A percentile compares a stretch with the other conserved stretches of the same genome.
Conservation (phyloP, 2,113 vertebrate genomes). For the Pedionomus torquatus region DNA sequence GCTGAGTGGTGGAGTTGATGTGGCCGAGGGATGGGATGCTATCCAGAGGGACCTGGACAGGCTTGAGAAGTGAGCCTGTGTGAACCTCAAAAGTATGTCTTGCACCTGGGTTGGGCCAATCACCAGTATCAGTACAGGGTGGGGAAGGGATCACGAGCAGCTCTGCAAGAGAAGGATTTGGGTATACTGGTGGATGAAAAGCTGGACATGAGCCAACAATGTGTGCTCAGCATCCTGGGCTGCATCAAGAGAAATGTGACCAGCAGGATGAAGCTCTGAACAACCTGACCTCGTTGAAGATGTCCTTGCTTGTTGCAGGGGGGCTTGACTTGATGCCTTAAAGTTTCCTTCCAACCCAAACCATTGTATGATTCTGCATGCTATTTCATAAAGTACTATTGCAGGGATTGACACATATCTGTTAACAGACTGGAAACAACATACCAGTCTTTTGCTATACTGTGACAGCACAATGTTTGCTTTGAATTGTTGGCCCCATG, state of each 20-base stretch:
- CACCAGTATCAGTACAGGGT: fast-evolving
- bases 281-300: not conserved
- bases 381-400: not conserved
- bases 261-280: not conserved
- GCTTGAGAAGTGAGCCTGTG: fast-evolving
- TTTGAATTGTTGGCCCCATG: not conserved
- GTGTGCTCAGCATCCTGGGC: fast-evolving
- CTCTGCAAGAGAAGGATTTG: not conserved
- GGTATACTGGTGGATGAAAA: fast-evolving
- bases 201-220: fast-evolving
- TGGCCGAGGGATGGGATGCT: not conserved
- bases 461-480: not conserved
- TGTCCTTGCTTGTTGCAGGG: not conserved
- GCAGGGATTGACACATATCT: fast-evolving
- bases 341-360: not conserved
- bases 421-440: fast-evolving
- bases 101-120: not conserved
- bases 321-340: not conserved
- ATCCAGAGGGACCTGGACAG: not conserved
- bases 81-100: not conserved
- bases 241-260: fast-evolving
- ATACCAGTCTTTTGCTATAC: not conserved
- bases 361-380: not conserved
- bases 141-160: not conserved
- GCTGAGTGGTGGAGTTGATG: fast-evolving